These are phyloP conservation scores for Agrilus biguttatus DNA, from an alignment of 2,888 invertebrate genomes.

Conservation along the genomic window DNA sequence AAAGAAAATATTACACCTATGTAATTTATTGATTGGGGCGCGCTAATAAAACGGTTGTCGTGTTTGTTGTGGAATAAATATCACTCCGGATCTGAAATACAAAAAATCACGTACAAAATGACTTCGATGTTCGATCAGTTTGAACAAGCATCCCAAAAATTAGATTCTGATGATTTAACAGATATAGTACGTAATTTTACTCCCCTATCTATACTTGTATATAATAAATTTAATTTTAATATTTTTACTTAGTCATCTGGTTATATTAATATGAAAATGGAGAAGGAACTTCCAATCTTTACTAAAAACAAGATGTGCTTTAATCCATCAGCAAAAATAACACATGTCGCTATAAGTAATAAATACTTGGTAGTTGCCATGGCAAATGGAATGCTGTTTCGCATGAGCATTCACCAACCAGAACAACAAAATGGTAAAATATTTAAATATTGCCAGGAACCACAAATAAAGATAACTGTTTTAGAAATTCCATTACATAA, in stretches of 20 bases:
- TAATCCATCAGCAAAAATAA: conserved; percentile 62
- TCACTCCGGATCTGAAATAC: too few species aligned
- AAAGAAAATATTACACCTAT: too few species aligned
- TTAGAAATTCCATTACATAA: conserved; percentile 61
- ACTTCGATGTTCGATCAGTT: conserved; percentile 76
- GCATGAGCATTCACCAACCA: conserved; percentile 68
- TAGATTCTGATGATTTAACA: conserved; percentile 24
- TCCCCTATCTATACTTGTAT: neutral
- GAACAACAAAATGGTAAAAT: conserved; percentile 59
- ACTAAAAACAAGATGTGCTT: conserved; percentile 71
- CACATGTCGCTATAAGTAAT: conserved; percentile 67
- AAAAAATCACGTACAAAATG: conserved; percentile 34
- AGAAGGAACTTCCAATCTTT: conserved; percentile 74
- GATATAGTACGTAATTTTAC: conserved; percentile 3
- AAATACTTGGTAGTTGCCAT: conserved; percentile 73
- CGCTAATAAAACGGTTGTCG: too few species aligned
- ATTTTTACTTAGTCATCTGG: conserved; percentile 32
- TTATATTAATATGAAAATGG: conserved; percentile 43
- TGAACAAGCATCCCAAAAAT: conserved; percentile 56
- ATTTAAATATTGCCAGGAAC: neutral
- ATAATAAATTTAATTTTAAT: conserved; percentile 4
- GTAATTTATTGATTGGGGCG: too few species aligned
- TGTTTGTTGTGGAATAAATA: too few species aligned
- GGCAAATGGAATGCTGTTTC: conserved; percentile 64
- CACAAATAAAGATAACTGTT: conserved; percentile 18